Percentiles rank a stretch among this genome's conserved stretches.
Conservation (phyloP, 2,113 vertebrate genomes). For the Eleginops maclovinus region DNA sequence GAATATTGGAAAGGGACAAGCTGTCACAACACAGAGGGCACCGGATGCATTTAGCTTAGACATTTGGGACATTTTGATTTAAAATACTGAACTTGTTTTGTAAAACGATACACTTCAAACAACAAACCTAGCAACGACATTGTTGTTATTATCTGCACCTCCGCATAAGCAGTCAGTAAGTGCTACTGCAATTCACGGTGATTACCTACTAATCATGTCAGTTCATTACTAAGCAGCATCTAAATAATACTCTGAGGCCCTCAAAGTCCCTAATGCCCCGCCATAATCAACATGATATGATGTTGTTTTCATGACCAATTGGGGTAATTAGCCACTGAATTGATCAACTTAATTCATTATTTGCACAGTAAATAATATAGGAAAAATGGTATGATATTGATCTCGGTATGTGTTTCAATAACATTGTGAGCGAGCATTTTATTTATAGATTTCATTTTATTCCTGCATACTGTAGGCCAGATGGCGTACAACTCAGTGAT, state of each 20-base stretch:
- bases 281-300: not conserved
- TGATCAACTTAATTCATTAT: not conserved
- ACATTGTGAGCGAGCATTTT: not conserved
- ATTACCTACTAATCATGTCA: constrained; percentile 18
- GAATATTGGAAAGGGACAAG: constrained; percentile 25
- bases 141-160: not conserved
- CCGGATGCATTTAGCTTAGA: not conserved
- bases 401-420: not conserved
- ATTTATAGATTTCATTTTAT: too few species aligned
- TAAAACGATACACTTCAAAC: not conserved
- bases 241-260: constrained; percentile 32
- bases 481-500: not conserved
- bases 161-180: not conserved
- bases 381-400: not conserved
- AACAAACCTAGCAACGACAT: not conserved
- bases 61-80: not conserved
- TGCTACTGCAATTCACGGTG: not conserved
- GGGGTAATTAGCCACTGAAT: not conserved
- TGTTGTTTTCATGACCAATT: not conserved
- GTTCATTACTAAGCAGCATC: not conserved
- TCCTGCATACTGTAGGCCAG: not conserved
- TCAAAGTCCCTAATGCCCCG: not conserved
- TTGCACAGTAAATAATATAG: not conserved
- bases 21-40: constrained; percentile 17
- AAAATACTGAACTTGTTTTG: not conserved